These are phyloP conservation scores for Aldrovandia affinis DNA, from an alignment of 2,797 vertebrate genomes.

Conservation along the genomic window DNA sequence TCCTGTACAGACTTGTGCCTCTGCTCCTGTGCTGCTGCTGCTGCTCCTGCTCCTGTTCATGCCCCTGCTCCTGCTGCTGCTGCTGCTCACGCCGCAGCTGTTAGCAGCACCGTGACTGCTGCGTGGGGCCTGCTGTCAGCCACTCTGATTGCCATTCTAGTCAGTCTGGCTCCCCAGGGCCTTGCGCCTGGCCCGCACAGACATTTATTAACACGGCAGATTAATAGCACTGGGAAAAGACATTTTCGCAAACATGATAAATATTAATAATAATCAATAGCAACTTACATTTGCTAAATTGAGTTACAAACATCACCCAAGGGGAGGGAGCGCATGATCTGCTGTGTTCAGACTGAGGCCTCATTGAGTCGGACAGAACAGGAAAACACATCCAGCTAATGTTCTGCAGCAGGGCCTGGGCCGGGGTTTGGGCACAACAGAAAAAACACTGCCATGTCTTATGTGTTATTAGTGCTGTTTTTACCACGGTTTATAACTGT, in stretches of 20 bases:
- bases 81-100: neutral
- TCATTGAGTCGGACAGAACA: neutral
- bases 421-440: neutral
- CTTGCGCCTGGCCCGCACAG: slow-evolving; percentile 66
- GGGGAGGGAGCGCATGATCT: slow-evolving; percentile 44
- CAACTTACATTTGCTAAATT: slow-evolving; percentile 81
- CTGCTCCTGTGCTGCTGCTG: neutral
- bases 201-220: slow-evolving; percentile 87
- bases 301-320: slow-evolving; percentile 72
- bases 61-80: neutral
- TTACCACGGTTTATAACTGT: neutral
- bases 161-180: slow-evolving; percentile 69
- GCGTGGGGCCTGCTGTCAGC: slow-evolving; percentile 56
- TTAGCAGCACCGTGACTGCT: slow-evolving; percentile 3
- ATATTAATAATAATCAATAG: slow-evolving; percentile 96
- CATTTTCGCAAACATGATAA: slow-evolving; percentile 83
- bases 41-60: neutral
- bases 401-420: neutral
- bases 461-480: neutral
- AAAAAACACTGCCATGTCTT: neutral
- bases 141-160: slow-evolving; percentile 72
- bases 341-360: slow-evolving; percentile 1
- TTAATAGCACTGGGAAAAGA: slow-evolving; percentile 85
- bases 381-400: neutral
- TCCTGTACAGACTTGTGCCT: neutral